These are phyloP conservation scores for Acanthochromis polyacanthus DNA, from an alignment of 2,113 vertebrate genomes.

Conservation along the genomic window DNA sequence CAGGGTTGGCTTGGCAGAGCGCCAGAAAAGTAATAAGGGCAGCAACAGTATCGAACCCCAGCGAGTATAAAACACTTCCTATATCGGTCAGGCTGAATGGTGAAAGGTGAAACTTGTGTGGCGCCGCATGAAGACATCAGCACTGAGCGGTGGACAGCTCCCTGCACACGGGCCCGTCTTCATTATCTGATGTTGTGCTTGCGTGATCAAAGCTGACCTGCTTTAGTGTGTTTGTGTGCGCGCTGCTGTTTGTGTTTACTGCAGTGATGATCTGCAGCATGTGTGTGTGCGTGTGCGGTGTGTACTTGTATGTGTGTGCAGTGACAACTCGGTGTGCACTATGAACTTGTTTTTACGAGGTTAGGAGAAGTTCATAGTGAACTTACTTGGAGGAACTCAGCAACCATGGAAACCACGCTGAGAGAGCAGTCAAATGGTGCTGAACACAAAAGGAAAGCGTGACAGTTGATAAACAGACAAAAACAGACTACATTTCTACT, in stretches of 20 bases:
- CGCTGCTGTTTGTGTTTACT: constrained; percentile 36
- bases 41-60: constrained; percentile 69
- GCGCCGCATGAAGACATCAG: constrained; percentile 52
- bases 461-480: not conserved
- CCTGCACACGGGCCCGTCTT: constrained; percentile 32
- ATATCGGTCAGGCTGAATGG: constrained; percentile 58
- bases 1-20: constrained; percentile 66
- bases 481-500: too few relatives aligned
- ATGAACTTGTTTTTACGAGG: constrained; percentile 22
- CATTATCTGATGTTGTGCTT: constrained; percentile 17
- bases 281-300: not conserved
- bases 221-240: constrained; percentile 33
- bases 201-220: constrained; percentile 60
- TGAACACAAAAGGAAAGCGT: not conserved
- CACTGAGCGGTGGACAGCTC: constrained; percentile 58
- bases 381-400: constrained; percentile 1
- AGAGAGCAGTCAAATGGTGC: not conserved
- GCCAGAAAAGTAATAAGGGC: constrained; percentile 79
- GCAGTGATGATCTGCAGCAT: constrained; percentile 42
- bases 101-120: constrained; percentile 55
- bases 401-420: not conserved
- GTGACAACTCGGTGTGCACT: not conserved
- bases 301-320: not conserved
- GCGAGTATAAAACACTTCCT: constrained; percentile 65
- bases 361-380: constrained; percentile 38